Percentiles rank a stretch among this genome's conserved stretches.
Evolutionary conservation across 2,113 vertebrate genomes (phyloP).

Genomic region (Electrona antarctica): DNA sequence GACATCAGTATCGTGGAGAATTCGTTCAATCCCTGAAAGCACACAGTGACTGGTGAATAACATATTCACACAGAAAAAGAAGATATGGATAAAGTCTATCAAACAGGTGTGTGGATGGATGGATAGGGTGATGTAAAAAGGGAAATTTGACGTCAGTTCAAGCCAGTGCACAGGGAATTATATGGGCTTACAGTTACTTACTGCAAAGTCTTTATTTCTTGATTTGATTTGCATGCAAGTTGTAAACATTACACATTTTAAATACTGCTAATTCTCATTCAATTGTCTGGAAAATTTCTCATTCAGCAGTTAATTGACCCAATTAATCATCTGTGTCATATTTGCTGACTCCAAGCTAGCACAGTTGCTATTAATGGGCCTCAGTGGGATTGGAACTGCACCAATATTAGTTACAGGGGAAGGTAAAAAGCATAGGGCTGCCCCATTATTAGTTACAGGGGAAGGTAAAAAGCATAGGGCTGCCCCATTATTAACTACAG

Average conservation of each 20-base stretch:
- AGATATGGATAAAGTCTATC: constrained; percentile 17
- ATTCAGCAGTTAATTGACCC: too few relatives aligned
- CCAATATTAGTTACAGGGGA: neutral
- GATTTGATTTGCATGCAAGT: neutral
- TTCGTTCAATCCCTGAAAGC: constrained; percentile 65
- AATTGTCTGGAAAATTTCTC: too few relatives aligned
- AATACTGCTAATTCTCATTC: too few relatives aligned
- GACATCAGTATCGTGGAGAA: neutral
- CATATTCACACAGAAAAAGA: constrained; percentile 10
- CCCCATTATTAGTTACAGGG: constrained; percentile 41
- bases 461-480: neutral
- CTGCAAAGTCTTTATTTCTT: neutral
- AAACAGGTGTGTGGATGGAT: constrained; percentile 1
- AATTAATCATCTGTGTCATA: too few relatives aligned
- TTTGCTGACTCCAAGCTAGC: too few relatives aligned
- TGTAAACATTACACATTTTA: neutral
- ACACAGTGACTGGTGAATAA: constrained; percentile 41
- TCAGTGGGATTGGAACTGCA: too few relatives aligned
- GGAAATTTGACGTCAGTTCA: constrained; percentile 52
- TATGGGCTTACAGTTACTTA: neutral
- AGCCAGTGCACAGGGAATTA: constrained; percentile 18
- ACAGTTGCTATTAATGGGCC: too few relatives aligned
- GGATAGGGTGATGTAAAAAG: constrained; percentile 13
- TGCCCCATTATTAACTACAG: too few relatives aligned
- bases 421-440: constrained; percentile 42